Percentiles rank a stretch among this genome's conserved stretches.
Evolutionary conservation across 2,113 vertebrate genomes (phyloP).

Genomic region (Nesospiza acunhae): DNA sequence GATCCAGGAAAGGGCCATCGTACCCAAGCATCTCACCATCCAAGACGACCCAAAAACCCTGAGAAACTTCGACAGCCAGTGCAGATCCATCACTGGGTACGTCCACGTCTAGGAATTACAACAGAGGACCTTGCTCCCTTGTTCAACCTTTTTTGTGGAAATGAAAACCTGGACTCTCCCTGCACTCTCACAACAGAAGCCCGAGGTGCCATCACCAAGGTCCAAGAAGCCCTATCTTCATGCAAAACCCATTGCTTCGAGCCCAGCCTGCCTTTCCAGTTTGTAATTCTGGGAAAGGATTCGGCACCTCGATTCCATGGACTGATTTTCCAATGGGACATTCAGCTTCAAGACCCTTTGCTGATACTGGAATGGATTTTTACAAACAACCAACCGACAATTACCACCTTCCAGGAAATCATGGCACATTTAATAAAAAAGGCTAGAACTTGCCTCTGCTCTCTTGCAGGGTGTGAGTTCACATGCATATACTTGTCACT

Average conservation of each 20-base stretch:
- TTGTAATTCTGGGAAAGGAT: background rate
- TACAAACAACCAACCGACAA: background rate
- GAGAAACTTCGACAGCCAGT: too few species aligned
- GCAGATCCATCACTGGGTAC: too few species aligned
- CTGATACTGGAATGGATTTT: background rate
- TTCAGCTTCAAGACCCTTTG: background rate
- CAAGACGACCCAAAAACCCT: too few species aligned
- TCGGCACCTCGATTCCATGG: background rate
- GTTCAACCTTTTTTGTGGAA: background rate
- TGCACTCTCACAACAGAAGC: too few species aligned
- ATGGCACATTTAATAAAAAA: background rate
- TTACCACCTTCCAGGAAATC: background rate
- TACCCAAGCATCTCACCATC: too few species aligned
- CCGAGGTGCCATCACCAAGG: background rate
- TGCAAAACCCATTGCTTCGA: accelerated
- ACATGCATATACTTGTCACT: background rate
- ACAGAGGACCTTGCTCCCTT: too few species aligned
- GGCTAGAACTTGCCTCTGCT: accelerated
- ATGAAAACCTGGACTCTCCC: background rate
- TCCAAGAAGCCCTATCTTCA: background rate
- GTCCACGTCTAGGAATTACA: too few species aligned
- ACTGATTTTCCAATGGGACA: background rate
- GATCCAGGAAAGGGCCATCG: too few species aligned
- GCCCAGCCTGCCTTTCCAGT: too few species aligned
- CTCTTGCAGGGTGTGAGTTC: background rate